phyloP scores from a whole-genome alignment of 2,113 vertebrate species.

The Toxotes jaculatrix region DNA sequence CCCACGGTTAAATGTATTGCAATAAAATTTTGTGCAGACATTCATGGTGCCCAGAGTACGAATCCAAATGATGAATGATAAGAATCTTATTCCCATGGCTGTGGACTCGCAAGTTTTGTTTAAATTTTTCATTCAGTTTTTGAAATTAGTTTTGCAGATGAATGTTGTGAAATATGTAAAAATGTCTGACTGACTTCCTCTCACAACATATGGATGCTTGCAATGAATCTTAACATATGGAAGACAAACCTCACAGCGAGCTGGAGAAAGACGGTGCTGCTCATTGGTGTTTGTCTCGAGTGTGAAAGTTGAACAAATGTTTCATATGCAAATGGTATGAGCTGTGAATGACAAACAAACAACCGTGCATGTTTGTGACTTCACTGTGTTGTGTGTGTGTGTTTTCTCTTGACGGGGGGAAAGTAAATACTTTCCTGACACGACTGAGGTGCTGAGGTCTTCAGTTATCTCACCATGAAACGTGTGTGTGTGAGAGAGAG shows the following conservation, averaged over 20 bases:
- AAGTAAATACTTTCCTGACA: slow-evolving; percentile 68
- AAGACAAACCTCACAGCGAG: slow-evolving; percentile 32
- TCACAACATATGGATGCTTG: slow-evolving; percentile 31
- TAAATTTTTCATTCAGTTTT: slow-evolving; percentile 37
- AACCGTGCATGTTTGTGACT: slow-evolving; percentile 19
- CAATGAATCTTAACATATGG: slow-evolving; percentile 29
- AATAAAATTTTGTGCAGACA: not conserved
- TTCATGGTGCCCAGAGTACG: not conserved
- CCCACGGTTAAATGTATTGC: not conserved
- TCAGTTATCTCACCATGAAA: slow-evolving; percentile 65
- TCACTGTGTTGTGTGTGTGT: slow-evolving; percentile 23
- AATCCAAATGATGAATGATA: not conserved
- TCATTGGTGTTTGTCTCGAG: slow-evolving; percentile 16
- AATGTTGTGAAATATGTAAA: slow-evolving; percentile 19
- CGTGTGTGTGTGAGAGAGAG: slow-evolving; percentile 51
- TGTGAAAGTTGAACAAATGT: slow-evolving; percentile 60
- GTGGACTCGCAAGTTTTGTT: not conserved
- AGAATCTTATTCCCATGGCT: too few species aligned
- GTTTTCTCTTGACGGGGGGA: slow-evolving; percentile 36
- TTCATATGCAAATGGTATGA: slow-evolving; percentile 56
- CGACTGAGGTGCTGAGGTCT: slow-evolving; percentile 55
- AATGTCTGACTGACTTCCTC: slow-evolving; percentile 2
- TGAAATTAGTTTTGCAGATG: slow-evolving; percentile 39
- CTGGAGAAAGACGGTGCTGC: not conserved
- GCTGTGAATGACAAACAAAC: slow-evolving; percentile 57